These are phyloP conservation scores for Pampus argenteus DNA, from an alignment of 2,797 vertebrate species.

Conservation along the genomic window DNA sequence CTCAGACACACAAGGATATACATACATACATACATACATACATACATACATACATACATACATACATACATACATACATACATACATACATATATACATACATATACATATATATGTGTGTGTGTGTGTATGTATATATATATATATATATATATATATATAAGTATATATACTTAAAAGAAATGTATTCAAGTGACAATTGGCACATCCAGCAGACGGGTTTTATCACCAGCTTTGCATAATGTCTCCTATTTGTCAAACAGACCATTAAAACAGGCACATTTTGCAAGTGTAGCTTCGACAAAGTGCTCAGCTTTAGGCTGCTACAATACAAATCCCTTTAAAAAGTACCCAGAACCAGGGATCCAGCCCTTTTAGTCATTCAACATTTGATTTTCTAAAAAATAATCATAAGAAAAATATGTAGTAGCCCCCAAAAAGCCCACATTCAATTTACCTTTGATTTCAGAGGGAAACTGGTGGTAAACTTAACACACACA, in stretches of 20 bases:
- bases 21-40: constrained; percentile 37
- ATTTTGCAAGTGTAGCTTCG: constrained; percentile 50
- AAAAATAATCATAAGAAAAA: constrained; percentile 46
- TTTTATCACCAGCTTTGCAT: constrained; percentile 55
- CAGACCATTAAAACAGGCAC: constrained; percentile 70
- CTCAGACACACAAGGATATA: constrained; percentile 54
- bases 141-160: constrained; percentile 39
- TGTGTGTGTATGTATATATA: too few relatives aligned
- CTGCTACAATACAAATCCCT: constrained; percentile 49
- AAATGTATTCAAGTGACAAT: constrained; percentile 57
- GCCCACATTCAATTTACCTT: constrained; percentile 39
- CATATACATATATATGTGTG: not conserved
- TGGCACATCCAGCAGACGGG: constrained; percentile 76
- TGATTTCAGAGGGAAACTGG: constrained; percentile 51
- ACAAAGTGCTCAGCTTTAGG: constrained; percentile 20
- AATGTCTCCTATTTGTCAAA: constrained; percentile 61
- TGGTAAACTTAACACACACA: constrained; percentile 66
- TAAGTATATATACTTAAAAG: constrained; percentile 13
- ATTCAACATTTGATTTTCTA: constrained; percentile 23
- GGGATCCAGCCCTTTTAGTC: constrained; percentile 80
- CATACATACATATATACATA: constrained; percentile 51
- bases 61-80: too few relatives aligned
- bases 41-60: not conserved
- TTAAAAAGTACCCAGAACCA: constrained; percentile 40
- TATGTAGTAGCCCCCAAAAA: constrained; percentile 33